Evolutionary conservation across 2,797 vertebrate species (phyloP), one percentile per base, ranked within the genome.

Genomic region (Enteromius mattozi): DNA sequence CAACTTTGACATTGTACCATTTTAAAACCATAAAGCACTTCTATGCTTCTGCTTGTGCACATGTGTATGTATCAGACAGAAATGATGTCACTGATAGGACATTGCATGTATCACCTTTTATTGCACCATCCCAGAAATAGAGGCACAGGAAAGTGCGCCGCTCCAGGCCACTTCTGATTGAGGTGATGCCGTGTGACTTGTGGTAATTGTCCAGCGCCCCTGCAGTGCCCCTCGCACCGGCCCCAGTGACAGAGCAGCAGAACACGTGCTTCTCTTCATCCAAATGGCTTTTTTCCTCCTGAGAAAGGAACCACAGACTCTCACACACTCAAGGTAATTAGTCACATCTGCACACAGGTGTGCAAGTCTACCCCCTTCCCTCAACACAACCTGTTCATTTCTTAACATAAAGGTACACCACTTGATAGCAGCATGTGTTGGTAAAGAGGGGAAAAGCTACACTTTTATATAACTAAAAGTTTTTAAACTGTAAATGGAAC

Each of bases 171-270:
- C 86, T 78, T 83, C 56, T 83, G 87, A 85, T 81, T 87, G 88
- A 91, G 84, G 88, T 83, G 86, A 88, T 84, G 56, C 40, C 7
- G 19, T 81, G 54, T 76, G 68, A 69, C 74, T 79, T 84, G 80
- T 70, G 80, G 84, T 88, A 87, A 88, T 86, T 87, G 88, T 89
- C 87, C 78, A 74, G 81, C 47, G 13, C 79, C 80, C 86, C 84
- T 71, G 68, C 80, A 24, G 82, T 61, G 30, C 72, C 85, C 63
- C 51, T 80, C 40, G 69, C 84, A 65, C 80, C 81, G 61, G 76
- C 72, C 78, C 84, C 80, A 49, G 83, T 87, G 86, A 84, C 81
- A 78, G 81, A 82, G 40, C 47, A 61, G 21, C 42, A 7, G 69
- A 83, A 81, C 78, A 70, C 78, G 83, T 24, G 12, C 68, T 59